These are phyloP conservation scores for Psilopogon haemacephalus DNA, from an alignment of 2,113 vertebrate genomes.

Conservation along the genomic window DNA sequence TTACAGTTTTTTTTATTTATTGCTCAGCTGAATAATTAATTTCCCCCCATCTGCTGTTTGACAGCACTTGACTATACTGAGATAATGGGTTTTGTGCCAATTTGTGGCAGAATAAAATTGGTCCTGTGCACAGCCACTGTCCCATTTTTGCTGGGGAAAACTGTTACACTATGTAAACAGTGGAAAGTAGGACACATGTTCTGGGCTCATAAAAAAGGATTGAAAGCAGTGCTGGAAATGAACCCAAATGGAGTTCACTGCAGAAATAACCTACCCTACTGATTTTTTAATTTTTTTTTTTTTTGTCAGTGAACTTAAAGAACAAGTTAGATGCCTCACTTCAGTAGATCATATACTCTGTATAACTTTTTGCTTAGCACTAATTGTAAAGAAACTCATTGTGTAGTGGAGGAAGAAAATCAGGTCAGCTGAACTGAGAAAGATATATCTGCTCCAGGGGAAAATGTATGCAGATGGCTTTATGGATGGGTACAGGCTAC, in stretches of 20 bases:
- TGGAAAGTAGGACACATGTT: not conserved
- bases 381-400: not conserved
- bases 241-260: not conserved
- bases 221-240: not conserved
- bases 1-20: slow-evolving; percentile 37
- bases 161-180: not conserved
- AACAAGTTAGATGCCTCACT: not conserved
- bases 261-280: not conserved
- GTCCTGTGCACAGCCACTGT: not conserved
- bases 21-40: slow-evolving; percentile 41
- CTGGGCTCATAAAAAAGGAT: not conserved
- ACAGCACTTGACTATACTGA: not conserved
- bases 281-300: not conserved
- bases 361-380: not conserved
- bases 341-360: not conserved
- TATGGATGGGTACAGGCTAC: not conserved
- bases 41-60: slow-evolving; percentile 5
- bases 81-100: not conserved
- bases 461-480: not conserved
- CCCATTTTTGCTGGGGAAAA: not conserved
- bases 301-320: not conserved
- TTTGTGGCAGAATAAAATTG: not conserved
- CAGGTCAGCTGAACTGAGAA: not conserved
- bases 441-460: not conserved
- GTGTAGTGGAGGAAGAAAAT: not conserved